Evolutionary conservation across 2,888 invertebrate species (phyloP).

Genomic region (Rhagonycha lutea): DNA sequence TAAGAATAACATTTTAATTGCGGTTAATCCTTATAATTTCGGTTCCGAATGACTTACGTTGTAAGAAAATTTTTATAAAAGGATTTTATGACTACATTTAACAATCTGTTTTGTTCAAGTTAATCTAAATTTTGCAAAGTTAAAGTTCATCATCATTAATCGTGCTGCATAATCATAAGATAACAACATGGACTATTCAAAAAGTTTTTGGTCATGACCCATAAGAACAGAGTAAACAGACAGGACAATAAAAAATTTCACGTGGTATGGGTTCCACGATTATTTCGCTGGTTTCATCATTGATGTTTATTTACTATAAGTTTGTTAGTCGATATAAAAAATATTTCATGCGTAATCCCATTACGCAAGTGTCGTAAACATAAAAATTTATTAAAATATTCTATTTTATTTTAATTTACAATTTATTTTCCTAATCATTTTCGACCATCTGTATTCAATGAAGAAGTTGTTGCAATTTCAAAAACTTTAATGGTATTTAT

Average conservation of each 20-base stretch:
- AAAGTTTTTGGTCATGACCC: not conserved
- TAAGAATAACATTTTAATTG: not conserved
- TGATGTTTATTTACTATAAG: not conserved
- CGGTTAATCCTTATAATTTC: not conserved
- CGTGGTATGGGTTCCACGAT: not conserved
- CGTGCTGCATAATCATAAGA: not conserved
- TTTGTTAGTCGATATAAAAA: not conserved
- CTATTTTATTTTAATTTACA: not conserved
- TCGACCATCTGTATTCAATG: not conserved
- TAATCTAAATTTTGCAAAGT: not conserved
- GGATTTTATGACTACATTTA: not conserved
- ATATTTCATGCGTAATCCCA: not conserved
- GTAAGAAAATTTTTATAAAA: not conserved
- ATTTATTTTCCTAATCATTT: not conserved
- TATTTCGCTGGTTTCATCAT: not conserved
- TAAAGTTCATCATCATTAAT: not conserved
- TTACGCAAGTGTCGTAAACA: not conserved
- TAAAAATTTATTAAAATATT: not conserved
- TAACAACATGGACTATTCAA: not conserved
- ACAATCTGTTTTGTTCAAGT: not conserved
- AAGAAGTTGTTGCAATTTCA: not conserved
- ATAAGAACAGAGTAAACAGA: too few species aligned
- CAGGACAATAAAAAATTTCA: too few species aligned
- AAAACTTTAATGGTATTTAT: not conserved
- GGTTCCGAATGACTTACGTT: not conserved